A percentile compares a stretch with the other conserved stretches of the same genome.
These are phyloP conservation scores for Numida meleagris DNA, from an alignment of 2,113 vertebrate genomes.

Conservation along the genomic window DNA sequence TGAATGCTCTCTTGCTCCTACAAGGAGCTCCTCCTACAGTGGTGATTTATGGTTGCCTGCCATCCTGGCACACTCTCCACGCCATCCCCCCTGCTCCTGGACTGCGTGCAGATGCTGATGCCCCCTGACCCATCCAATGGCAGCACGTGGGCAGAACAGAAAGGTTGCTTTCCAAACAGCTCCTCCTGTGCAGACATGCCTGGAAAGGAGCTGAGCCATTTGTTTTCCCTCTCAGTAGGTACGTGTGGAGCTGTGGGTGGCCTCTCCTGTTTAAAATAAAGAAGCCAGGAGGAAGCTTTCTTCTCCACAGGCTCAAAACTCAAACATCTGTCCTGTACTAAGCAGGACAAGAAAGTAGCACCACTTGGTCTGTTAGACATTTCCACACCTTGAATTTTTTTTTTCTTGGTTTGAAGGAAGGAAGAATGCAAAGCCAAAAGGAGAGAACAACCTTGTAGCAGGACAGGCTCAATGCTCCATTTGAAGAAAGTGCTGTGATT, in stretches of 20 bases:
- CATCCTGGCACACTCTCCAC: neutral
- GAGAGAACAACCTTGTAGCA: neutral
- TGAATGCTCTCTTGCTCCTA: neutral
- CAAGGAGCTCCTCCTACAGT: neutral
- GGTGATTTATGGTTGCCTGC: neutral
- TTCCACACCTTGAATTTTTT: neutral
- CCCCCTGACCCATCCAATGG: neutral
- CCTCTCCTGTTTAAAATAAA: slow-evolving; percentile 82
- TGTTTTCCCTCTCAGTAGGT: slow-evolving; percentile 87
- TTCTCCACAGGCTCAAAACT: slow-evolving; percentile 67
- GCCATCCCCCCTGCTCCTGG: neutral
- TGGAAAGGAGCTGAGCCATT: slow-evolving; percentile 80
- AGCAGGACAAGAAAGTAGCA: slow-evolving; percentile 37
- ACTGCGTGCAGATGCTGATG: neutral
- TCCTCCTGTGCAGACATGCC: slow-evolving; percentile 56
- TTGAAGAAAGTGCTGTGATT: neutral
- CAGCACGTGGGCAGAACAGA: neutral
- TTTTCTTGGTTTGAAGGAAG: neutral
- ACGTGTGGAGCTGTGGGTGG: slow-evolving; percentile 84
- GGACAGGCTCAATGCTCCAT: neutral
- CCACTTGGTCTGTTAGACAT: neutral
- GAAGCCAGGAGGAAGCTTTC: slow-evolving; percentile 79
- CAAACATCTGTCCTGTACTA: slow-evolving; percentile 71
- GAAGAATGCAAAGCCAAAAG: neutral
- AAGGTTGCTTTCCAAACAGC: slow-evolving; percentile 12